Conservation (phyloP, 2,113 vertebrate genomes). For the Corythoichthys haematopterus region DNA sequence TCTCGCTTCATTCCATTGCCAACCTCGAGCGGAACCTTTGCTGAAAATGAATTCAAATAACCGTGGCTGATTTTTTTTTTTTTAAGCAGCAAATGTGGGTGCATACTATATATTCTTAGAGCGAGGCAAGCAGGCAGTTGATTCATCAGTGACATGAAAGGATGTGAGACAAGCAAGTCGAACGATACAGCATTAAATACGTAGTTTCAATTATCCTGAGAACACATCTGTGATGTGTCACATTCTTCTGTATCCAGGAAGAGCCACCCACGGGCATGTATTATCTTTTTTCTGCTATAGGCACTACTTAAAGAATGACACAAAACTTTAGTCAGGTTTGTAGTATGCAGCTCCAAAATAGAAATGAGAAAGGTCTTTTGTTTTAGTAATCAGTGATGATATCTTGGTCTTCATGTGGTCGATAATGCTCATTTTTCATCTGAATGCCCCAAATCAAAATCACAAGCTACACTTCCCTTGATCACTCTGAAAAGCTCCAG, state of each 20-base stretch:
- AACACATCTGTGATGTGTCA: slow-evolving; percentile 36
- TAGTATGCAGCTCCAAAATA: slow-evolving; percentile 45
- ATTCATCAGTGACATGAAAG: slow-evolving; percentile 42
- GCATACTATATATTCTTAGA: slow-evolving; percentile 31
- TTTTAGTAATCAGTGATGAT: slow-evolving; percentile 37
- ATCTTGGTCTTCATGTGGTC: slow-evolving; percentile 29
- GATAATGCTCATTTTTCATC: slow-evolving; percentile 27
- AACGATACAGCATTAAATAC: slow-evolving; percentile 48
- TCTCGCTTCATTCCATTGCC: neutral
- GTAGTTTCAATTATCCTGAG: slow-evolving; percentile 57
- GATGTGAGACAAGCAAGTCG: slow-evolving; percentile 30
- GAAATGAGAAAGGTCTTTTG: slow-evolving; percentile 40
- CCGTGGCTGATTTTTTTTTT: slow-evolving; percentile 6
- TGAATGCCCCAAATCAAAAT: slow-evolving; percentile 28
- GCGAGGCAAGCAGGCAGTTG: slow-evolving; percentile 16
- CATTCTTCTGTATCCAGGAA: slow-evolving; percentile 47
- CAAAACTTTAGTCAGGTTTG: slow-evolving; percentile 37
- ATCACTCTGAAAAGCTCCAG: slow-evolving; percentile 21
- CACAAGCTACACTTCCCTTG: slow-evolving; percentile 7
- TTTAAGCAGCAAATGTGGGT: slow-evolving; percentile 23
- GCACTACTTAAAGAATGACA: slow-evolving; percentile 47
- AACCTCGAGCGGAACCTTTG: slow-evolving; percentile 13
- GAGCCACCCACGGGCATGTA: slow-evolving; percentile 57
- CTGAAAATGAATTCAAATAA: slow-evolving; percentile 26
- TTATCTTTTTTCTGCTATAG: slow-evolving; percentile 47